Evolutionary conservation across 2,888 invertebrate species (phyloP), one percentile per base, ranked within the genome.

Genomic region (Sericinus montela): DNA sequence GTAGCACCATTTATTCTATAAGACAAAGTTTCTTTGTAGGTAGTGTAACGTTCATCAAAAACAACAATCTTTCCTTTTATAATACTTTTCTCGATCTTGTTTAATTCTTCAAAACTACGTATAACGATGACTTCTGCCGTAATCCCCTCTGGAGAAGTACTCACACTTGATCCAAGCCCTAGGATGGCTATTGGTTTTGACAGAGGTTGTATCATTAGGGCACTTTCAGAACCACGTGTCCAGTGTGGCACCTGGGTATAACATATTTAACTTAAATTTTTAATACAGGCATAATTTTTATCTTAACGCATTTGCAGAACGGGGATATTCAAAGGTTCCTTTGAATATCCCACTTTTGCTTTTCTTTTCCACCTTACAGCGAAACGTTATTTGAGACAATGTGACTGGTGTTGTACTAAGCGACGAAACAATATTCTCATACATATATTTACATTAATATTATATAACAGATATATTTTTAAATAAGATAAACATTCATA

Each of bases 1-100:
- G 90, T 71, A 1, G 95, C 94, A 3, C 94, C 94, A 11, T 70
- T 64, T 10, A 71, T 69, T 63, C 95, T 86, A 68, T 95, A 96
- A 41, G 72, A 53, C 0, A 93, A 94, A 0, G 93, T 92, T 45
- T 85, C 71, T 0, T 91, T 92, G 71, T 96, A 96, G 15, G 80
- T 79, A 10, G 86, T 71, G 66, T 80, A 94, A 48, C 87, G 85
- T 61, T 93, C 90, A 68, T 94, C 93, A 71, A 91, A 95, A 1
- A 96, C 91, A 1, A 96, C 93, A 47, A 96, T 95, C 87, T 94
- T 95, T 13, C 93, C 84, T 59, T 72, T 67, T 48, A 93, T 91
- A 63, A 89, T 36, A n/a, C 60, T 77, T 9, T 72, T 60, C 1
- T 89, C 75, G 38, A 88, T 76, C 30, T 68, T 59, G 2, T 91